Evolutionary conservation across 2,113 vertebrate genomes (phyloP).

Genomic region (Xenus cinereus): DNA sequence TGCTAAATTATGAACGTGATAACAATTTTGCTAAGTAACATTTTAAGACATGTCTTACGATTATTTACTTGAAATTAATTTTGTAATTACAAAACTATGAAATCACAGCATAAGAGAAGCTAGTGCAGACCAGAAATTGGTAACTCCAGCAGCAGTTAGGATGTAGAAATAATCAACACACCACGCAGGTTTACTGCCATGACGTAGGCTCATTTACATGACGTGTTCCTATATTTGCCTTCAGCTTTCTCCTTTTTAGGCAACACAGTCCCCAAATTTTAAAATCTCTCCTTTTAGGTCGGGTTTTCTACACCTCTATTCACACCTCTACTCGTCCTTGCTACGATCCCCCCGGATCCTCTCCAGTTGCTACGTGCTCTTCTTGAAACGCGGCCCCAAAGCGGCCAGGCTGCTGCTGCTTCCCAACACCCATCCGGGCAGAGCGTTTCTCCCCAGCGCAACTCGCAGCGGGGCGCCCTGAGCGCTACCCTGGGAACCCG

Average conservation of each 20-base stretch:
- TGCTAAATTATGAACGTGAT: background rate
- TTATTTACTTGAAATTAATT: background rate
- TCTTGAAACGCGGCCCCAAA: background rate
- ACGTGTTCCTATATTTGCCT: background rate
- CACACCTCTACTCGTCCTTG: background rate
- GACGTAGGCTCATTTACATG: background rate
- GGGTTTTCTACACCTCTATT: background rate
- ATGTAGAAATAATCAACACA: background rate
- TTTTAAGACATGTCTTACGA: background rate
- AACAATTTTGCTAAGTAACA: background rate
- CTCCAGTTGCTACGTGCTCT: background rate
- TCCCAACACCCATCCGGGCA: background rate
- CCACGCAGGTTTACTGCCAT: background rate
- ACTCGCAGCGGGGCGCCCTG: accelerated
- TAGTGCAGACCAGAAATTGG: background rate
- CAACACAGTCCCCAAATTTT: background rate
- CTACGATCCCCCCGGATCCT: background rate
- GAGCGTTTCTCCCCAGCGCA: accelerated
- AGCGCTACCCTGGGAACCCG: accelerated
- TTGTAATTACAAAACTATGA: background rate
- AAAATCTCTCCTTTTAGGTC: background rate
- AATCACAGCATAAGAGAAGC: background rate
- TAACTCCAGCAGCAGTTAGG: background rate
- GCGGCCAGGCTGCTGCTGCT: background rate
- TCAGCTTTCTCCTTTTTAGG: background rate